Evolutionary conservation across 2,113 vertebrate genomes (phyloP).

Genomic region (Antechinus stuartii): DNA sequence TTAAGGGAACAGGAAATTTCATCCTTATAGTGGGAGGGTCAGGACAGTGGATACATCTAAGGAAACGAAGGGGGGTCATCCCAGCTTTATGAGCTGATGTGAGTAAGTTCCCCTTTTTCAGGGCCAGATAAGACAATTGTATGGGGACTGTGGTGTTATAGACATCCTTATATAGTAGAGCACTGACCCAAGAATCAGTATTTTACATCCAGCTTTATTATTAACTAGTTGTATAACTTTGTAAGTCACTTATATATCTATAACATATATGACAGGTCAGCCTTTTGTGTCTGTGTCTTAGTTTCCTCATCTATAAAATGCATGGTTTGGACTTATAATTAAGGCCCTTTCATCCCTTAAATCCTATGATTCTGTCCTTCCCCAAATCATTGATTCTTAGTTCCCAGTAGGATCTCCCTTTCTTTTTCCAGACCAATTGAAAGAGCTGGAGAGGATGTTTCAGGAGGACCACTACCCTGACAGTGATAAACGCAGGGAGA

Average conservation of each 20-base stretch:
- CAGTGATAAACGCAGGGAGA: constrained; percentile 91
- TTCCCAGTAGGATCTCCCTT: not conserved
- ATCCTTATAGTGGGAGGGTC: not conserved
- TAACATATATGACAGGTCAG: not conserved
- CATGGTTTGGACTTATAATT: not conserved
- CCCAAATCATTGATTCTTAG: not conserved
- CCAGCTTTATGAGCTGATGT: rapidly evolving
- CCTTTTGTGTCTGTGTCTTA: not conserved
- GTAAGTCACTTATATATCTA: not conserved
- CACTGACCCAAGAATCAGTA: not conserved
- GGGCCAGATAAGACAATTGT: not conserved
- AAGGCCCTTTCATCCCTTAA: not conserved
- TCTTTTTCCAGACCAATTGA: constrained; percentile 90
- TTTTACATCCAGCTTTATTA: not conserved
- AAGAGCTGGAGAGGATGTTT: constrained; percentile 92
- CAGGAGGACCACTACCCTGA: constrained; percentile 96
- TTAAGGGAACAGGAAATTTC: not conserved
- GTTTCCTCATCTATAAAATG: not conserved
- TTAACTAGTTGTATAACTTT: not conserved
- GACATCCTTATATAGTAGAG: not conserved
- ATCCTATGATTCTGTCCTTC: not conserved
- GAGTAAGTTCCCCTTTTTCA: not conserved
- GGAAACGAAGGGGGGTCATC: not conserved
- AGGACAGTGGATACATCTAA: not conserved
- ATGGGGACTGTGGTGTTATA: not conserved